Conservation (phyloP, 2,797 vertebrate genomes). For the Argyrosomus regius region DNA sequence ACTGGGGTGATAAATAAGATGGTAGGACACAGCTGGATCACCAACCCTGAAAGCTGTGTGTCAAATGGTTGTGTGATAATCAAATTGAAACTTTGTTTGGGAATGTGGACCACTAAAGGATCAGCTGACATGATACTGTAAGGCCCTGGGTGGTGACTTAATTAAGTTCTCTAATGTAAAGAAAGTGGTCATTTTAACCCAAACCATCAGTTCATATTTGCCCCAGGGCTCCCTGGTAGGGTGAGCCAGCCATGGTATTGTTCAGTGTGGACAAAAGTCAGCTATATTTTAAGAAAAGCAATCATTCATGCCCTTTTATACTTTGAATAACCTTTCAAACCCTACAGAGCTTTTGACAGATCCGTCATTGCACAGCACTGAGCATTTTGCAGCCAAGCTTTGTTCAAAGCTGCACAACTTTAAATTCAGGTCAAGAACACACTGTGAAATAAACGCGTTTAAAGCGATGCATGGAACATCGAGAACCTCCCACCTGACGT, state of each 20-base stretch:
- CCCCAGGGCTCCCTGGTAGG: not conserved
- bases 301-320: not conserved
- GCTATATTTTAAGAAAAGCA: not conserved
- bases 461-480: not conserved
- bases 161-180: too few species aligned
- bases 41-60: not conserved
- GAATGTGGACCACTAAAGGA: not conserved
- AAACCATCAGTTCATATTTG: not conserved
- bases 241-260: not conserved
- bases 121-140: not conserved
- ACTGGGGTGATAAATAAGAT: not conserved
- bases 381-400: not conserved
- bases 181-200: too few species aligned
- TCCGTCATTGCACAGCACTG: not conserved
- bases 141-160: not conserved
- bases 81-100: not conserved
- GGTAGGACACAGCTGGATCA: not conserved
- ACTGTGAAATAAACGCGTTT: not conserved
- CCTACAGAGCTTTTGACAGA: not conserved
- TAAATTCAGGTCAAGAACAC: not conserved
- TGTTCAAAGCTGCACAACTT: constrained; percentile 6
- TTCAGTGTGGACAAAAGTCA: not conserved
- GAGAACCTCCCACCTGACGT: not conserved
- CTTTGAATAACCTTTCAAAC: not conserved
- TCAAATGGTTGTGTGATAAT: not conserved